phyloP scores from a whole-genome alignment of 2,113 vertebrate genomes.

The Manacus vitellinus region DNA sequence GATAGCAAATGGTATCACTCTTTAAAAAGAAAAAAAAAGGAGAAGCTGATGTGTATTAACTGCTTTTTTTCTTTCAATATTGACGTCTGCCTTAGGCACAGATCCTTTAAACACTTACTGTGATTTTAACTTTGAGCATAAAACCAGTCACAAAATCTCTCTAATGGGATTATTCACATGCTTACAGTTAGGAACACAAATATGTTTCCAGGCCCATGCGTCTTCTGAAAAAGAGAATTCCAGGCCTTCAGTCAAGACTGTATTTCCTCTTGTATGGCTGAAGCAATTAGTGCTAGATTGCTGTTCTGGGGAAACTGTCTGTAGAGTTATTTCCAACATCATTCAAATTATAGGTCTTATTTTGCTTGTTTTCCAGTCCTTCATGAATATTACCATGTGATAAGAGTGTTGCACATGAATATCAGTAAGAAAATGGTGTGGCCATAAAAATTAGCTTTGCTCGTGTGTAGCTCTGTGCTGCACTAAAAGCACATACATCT shows the following conservation, averaged over 20 bases:
- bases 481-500: background rate
- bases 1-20: background rate
- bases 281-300: background rate
- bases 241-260: background rate
- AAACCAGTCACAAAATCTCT: background rate
- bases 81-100: background rate
- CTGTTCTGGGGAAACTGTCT: background rate
- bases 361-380: background rate
- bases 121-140: background rate
- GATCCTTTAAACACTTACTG: background rate
- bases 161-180: conserved; percentile 22
- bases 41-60: background rate
- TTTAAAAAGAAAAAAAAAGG: background rate
- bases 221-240: conserved; percentile 11
- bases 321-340: background rate
- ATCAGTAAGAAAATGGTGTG: background rate
- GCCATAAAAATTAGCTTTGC: background rate
- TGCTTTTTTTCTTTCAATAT: conserved; percentile 7
- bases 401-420: background rate
- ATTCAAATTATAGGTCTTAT: background rate
- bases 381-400: background rate
- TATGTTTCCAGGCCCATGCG: background rate
- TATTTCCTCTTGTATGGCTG: background rate
- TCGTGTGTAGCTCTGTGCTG: background rate
- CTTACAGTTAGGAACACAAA: conserved; percentile 32